Evolutionary conservation across 2,888 invertebrate genomes (phyloP).

Genomic region (Conops quadrifasciatus): DNA sequence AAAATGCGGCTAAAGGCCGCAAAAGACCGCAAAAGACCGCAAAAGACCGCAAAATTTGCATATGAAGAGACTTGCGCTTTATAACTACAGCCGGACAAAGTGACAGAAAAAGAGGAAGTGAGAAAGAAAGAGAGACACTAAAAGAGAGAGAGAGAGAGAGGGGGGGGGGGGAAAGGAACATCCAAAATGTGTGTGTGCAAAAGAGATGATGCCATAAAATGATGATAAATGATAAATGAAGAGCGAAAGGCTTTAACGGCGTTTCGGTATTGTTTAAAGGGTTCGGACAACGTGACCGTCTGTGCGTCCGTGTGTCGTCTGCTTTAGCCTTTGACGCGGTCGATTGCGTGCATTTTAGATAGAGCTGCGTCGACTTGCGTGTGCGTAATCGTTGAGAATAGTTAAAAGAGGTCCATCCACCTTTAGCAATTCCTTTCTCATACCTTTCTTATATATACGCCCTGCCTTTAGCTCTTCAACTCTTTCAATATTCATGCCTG

Average conservation of each 20-base stretch:
- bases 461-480: background rate
- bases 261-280: background rate
- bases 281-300: background rate
- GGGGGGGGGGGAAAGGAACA: background rate
- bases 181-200: background rate
- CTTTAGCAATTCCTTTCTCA: background rate
- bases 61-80: conserved; percentile 1
- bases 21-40: conserved; percentile 46
- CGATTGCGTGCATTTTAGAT: conserved; percentile 27
- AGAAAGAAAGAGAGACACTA: conserved; percentile 51
- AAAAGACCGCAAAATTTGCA: conserved; percentile 44
- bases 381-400: conserved; percentile 51
- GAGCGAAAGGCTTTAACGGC: background rate
- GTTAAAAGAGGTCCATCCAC: background rate
- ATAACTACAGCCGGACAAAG: no score
- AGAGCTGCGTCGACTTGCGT: conserved; percentile 46
- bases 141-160: no score
- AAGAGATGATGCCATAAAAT: background rate
- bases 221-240: conserved; percentile 9
- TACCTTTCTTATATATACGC: background rate
- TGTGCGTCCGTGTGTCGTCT: background rate
- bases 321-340: background rate
- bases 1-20: conserved; percentile 43
- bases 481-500: no score
- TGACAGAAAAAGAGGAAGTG: no score